Evolutionary conservation across 2,888 invertebrate genomes (phyloP).

Genomic region (Toxonevra muliebris): DNA sequence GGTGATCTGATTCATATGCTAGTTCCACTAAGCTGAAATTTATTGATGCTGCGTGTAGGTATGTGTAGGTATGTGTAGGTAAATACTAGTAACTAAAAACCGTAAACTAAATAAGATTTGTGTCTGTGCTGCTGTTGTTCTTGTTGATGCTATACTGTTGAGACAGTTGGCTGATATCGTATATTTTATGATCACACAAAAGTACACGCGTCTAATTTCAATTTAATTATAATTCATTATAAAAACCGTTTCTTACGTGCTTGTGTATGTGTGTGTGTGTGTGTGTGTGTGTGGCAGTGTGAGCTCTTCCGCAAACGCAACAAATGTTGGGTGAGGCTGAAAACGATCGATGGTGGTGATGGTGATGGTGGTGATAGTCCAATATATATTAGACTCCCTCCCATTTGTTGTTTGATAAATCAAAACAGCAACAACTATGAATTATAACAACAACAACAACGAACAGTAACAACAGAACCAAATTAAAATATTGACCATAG

Average conservation of each 20-base stretch:
- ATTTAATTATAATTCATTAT: conserved; percentile 43
- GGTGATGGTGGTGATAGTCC: not conserved
- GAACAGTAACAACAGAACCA: too few species aligned
- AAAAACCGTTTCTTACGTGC: conserved; percentile 18
- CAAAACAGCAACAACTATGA: too few species aligned
- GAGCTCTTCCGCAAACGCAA: not conserved
- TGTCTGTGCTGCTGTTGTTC: too few species aligned
- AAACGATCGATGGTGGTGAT: not conserved
- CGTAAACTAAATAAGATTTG: too few species aligned
- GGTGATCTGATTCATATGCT: too few species aligned
- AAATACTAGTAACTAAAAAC: too few species aligned
- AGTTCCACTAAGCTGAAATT: too few species aligned
- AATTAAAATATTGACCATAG: too few species aligned
- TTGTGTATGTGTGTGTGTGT: not conserved
- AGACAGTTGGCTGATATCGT: too few species aligned
- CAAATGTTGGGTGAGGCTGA: not conserved
- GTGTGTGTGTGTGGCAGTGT: not conserved
- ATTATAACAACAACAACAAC: not conserved
- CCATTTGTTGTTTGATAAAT: conserved; percentile 18
- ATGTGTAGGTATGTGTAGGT: too few species aligned
- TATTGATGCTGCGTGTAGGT: too few species aligned
- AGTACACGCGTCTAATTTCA: conserved; percentile 34
- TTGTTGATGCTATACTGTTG: too few species aligned
- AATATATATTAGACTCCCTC: conserved; percentile 6
- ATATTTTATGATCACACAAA: not conserved